A percentile compares a stretch with the other conserved stretches of the same genome.
Evolutionary conservation across 1,140 invertebrate species (phyloP).

Genomic region (Condylostylus longicornis): DNA sequence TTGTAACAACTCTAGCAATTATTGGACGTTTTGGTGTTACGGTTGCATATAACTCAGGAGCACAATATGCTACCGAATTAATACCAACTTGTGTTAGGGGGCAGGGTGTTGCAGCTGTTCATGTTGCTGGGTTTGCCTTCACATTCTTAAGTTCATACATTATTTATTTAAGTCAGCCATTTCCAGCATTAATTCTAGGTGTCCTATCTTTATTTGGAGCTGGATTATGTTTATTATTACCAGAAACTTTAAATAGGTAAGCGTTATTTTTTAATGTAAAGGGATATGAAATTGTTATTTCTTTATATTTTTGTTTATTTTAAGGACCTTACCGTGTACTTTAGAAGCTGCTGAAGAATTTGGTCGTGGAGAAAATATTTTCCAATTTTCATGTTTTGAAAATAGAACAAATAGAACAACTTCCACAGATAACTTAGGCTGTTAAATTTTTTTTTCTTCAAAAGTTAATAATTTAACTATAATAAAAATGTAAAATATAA

Average conservation of each 20-base stretch:
- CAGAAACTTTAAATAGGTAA: constrained; percentile 38
- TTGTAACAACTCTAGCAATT: constrained; percentile 36
- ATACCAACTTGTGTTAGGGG: constrained; percentile 43
- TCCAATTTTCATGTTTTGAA: constrained; percentile 18
- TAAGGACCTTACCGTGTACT: constrained; percentile 33
- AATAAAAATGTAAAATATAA: no score
- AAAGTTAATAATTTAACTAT: no score
- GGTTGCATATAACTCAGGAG: constrained; percentile 41
- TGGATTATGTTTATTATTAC: constrained; percentile 36
- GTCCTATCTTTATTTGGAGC: constrained; percentile 35
- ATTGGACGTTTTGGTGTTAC: constrained; percentile 43
- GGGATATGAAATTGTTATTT: no score
- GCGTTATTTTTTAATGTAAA: no score
- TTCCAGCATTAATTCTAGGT: constrained; percentile 33
- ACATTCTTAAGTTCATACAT: constrained; percentile 38
- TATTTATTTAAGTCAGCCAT: constrained; percentile 22
- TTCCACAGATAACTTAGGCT: no score
- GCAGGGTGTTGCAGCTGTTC: constrained; percentile 35
- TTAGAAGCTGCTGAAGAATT: constrained; percentile 38
- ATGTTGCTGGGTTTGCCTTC: constrained; percentile 36
- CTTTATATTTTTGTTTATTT: not conserved
- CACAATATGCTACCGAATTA: constrained; percentile 45
- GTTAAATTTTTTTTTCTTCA: no score
- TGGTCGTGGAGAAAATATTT: constrained; percentile 34
- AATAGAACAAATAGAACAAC: no score